Evolutionary conservation across 2,888 invertebrate genomes (phyloP).

Genomic region (Drosophila birchii): DNA sequence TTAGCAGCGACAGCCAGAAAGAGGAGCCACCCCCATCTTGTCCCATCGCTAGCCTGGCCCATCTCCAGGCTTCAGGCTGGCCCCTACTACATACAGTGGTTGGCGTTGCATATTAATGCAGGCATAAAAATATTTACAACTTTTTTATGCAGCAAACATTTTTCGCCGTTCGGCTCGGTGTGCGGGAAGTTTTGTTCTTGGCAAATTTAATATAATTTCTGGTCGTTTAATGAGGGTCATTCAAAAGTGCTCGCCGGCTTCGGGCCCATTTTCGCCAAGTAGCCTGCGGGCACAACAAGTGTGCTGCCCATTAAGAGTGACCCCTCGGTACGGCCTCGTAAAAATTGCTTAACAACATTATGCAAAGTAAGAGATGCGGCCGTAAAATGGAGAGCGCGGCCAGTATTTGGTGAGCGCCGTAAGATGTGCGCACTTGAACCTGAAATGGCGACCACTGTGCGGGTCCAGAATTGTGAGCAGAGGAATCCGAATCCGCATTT

Average conservation of each 20-base stretch:
- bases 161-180: constrained; percentile 5
- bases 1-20: constrained; percentile 71
- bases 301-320: constrained; percentile 63
- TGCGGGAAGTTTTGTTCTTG: constrained; percentile 36
- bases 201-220: constrained; percentile 79
- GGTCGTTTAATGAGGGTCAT: constrained; percentile 77
- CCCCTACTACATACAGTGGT: constrained; percentile 68
- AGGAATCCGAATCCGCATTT: constrained; percentile 36
- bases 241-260: constrained; percentile 59
- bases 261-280: constrained; percentile 33
- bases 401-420: neutral
- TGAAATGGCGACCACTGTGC: constrained; percentile 59
- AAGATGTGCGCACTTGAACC: neutral
- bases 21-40: constrained; percentile 17
- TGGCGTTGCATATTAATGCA: constrained; percentile 80
- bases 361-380: constrained; percentile 63
- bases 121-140: constrained; percentile 80
- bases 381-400: constrained; percentile 45
- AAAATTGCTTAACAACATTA: constrained; percentile 73
- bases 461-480: constrained; percentile 16
- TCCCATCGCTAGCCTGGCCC: constrained; percentile 3
- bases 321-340: constrained; percentile 53
- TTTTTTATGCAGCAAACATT: constrained; percentile 73
- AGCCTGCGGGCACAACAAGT: constrained; percentile 71
- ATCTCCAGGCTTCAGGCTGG: neutral